phyloP scores from a whole-genome alignment of 2,797 vertebrate genomes.

The Cryptoblepharus egeriae region DNA sequence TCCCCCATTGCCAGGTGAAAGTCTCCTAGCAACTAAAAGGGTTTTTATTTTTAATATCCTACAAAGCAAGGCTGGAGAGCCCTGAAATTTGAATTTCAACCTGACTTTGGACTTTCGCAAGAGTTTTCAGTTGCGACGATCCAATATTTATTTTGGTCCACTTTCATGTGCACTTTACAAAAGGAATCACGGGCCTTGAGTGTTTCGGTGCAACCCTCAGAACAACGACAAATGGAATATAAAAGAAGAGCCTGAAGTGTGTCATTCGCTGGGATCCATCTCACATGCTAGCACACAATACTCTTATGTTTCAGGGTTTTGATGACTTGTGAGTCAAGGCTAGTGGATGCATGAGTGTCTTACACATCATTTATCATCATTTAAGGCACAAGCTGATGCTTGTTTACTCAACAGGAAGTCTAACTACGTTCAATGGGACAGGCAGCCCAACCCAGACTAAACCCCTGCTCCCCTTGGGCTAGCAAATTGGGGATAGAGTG shows the following conservation, averaged over 20 bases:
- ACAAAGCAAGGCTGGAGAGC: not conserved
- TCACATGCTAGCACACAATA: not conserved
- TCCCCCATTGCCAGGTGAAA: constrained; percentile 39
- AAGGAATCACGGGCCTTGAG: too few relatives aligned
- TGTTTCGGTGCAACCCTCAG: too few relatives aligned
- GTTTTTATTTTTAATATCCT: not conserved
- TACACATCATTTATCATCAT: not conserved
- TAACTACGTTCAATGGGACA: too few relatives aligned
- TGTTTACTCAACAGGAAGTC: too few relatives aligned
- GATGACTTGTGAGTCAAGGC: not conserved
- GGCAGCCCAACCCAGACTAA: too few relatives aligned
- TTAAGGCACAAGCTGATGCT: too few relatives aligned
- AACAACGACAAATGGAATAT: not conserved
- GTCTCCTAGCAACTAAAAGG: constrained; percentile 60
- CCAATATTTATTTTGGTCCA: not conserved
- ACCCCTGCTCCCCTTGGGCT: too few relatives aligned
- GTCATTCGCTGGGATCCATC: too few relatives aligned
- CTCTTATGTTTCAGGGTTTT: not conserved
- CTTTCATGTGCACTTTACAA: not conserved
- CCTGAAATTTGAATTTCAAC: constrained; percentile 21
- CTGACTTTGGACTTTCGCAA: constrained; percentile 24
- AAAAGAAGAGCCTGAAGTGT: not conserved
- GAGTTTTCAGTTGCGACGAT: not conserved
- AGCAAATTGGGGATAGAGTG: too few relatives aligned
- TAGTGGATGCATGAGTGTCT: not conserved